These are phyloP conservation scores for Leptopilina drosophilae DNA, from an alignment of 2,888 invertebrate species.

Conservation along the genomic window DNA sequence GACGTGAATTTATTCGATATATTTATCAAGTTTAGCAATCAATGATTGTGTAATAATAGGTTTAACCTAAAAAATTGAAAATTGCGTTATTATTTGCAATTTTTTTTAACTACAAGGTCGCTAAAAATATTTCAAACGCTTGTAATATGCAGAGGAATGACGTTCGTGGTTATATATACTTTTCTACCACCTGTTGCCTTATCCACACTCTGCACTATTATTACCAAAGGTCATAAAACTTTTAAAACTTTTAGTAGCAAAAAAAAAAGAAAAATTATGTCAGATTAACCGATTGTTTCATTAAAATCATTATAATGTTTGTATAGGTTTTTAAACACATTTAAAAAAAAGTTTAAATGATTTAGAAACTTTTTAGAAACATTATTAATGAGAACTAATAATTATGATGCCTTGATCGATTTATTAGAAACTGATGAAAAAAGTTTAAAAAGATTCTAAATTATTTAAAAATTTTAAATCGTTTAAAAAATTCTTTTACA, in stretches of 20 bases:
- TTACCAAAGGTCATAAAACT: constrained; percentile 38
- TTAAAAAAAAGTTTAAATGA: too few relatives aligned
- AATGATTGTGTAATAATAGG: background rate
- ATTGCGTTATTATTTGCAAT: background rate
- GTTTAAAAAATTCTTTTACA: too few relatives aligned
- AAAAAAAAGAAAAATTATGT: background rate
- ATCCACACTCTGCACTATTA: constrained; percentile 28
- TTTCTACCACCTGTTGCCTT: constrained; percentile 33
- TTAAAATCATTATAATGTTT: background rate
- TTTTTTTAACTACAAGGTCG: constrained; percentile 16
- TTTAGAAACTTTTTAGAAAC: too few relatives aligned
- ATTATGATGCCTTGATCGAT: too few relatives aligned
- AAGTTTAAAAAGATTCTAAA: too few relatives aligned
- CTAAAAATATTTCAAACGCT: constrained; percentile 21
- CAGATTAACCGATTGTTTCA: background rate
- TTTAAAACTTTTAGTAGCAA: background rate
- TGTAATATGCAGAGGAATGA: constrained; percentile 1
- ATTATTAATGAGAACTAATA: too few relatives aligned
- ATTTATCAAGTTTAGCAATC: background rate
- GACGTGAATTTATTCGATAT: too few relatives aligned
- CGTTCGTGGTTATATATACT: constrained; percentile 7
- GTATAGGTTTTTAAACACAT: background rate
- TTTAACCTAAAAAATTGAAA: background rate
- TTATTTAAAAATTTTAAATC: too few relatives aligned
- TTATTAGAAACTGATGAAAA: too few relatives aligned